Base-by-base conservation (phyloP, 2,888 invertebrate genomes). In the Oscheius sp. region DNA sequence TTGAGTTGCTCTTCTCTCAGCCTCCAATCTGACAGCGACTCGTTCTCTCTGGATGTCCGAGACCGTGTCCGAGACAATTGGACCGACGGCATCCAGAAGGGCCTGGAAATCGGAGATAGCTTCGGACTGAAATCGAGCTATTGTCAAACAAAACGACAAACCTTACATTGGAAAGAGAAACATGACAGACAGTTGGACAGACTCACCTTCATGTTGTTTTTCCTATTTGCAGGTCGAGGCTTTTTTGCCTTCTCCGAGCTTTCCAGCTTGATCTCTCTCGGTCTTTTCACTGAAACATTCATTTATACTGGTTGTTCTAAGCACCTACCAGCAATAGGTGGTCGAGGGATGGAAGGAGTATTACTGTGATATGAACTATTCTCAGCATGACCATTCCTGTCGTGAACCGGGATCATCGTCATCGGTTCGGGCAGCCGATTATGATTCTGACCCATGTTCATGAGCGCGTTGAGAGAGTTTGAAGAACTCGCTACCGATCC, bases 31-130 rank as follows among this genome's bases (percentile, higher is more conserved):
- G 48, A 77, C 80, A 4, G 82, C 84, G 0, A 82, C 81, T 21
- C 85, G 77, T 65, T 85, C 85, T 21, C 84, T 74, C 72, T 86
- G 86, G 74, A 86, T 85, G 63, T 83, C 84, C 33, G 79, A 74
- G n/a, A 86, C 86, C 7, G 83, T 84, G 62, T 85, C 86, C 42
- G 79, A 74, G 21, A 85, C 81, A 11, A 84, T 79, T 0, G 82
- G 82, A 13, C 77, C 78, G 2, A 82, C 82, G 1, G 80, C 73
- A 50, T 76, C 78, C 10, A 79, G 68, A 21, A 82, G 71, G 21
- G 78, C 71, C 57, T 81, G 70, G 37, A 70, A 58, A 32, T 37
- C 53, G 53, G 53, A 35, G 11, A 53, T 63, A 47, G 10, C 37
- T 66, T 51, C 66, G n/a, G 66, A 66, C 66, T 53, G 66, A 66